A percentile compares a stretch with the other conserved stretches of the same genome.
These are phyloP conservation scores for Wiebesia pumilae DNA, from an alignment of 1,140 invertebrate species.

Conservation along the genomic window DNA sequence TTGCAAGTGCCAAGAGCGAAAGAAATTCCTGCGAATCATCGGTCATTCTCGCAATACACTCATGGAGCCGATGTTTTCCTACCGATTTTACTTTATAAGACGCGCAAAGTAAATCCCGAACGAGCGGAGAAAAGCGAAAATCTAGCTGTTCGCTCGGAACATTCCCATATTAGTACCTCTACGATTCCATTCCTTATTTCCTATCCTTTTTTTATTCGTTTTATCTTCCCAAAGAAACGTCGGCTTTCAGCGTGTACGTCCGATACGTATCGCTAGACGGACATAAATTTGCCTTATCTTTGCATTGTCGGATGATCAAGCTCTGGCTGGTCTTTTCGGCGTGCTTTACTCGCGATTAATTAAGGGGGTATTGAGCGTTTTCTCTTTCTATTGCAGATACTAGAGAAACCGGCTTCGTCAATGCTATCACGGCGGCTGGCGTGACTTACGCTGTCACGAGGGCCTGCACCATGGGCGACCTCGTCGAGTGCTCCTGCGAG, in stretches of 20 bases:
- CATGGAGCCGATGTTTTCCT: too few relatives aligned
- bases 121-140: not conserved
- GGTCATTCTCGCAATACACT: too few relatives aligned
- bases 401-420: constrained; percentile 93
- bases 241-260: not conserved
- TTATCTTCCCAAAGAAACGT: constrained; percentile 24
- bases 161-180: not conserved
- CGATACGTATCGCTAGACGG: too few relatives aligned
- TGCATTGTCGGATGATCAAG: constrained; percentile 16
- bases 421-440: constrained; percentile 94
- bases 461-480: constrained; percentile 90
- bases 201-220: not conserved
- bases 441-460: constrained; percentile 92
- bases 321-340: constrained; percentile 1
- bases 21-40: too few relatives aligned
- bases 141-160: not conserved
- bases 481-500: constrained; percentile 92
- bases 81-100: too few relatives aligned
- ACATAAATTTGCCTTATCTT: constrained; percentile 15
- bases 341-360: constrained; percentile 58
- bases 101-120: not conserved
- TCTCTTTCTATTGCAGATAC: constrained; percentile 82
- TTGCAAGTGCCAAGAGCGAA: too few relatives aligned
- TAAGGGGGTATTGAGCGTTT: constrained; percentile 58
- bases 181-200: not conserved